A percentile compares a stretch with the other conserved stretches of the same genome.
Conservation (phyloP, 92 coral and sea anemone genomes). For the Zoanthus gigantus region DNA sequence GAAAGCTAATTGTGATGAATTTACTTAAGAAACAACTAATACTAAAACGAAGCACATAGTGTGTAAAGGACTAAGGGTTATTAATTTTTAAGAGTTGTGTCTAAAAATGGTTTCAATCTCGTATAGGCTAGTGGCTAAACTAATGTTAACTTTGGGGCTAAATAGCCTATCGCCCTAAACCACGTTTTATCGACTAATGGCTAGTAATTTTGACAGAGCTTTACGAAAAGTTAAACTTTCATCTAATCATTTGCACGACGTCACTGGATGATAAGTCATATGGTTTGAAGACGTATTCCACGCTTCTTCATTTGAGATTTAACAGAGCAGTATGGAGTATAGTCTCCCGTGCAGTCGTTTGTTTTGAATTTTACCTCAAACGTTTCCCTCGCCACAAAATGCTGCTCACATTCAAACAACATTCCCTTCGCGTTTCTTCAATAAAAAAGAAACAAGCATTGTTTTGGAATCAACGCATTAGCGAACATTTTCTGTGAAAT, state of each 20-base stretch:
- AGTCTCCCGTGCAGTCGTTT: background rate
- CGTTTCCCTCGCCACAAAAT: too few relatives aligned
- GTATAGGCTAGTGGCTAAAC: background rate
- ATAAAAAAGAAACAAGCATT: too few relatives aligned
- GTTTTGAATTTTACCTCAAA: too few relatives aligned
- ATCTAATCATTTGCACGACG: too few relatives aligned
- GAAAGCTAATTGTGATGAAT: slow-evolving; percentile 29
- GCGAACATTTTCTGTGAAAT: too few relatives aligned
- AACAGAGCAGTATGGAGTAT: background rate
- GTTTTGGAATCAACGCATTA: too few relatives aligned
- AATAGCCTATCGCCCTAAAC: background rate
- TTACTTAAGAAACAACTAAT: slow-evolving; percentile 2
- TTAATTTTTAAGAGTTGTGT: background rate
- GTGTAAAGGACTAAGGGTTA: background rate
- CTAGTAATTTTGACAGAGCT: background rate
- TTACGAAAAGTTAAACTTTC: background rate
- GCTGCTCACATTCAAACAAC: too few relatives aligned
- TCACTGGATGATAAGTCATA: too few relatives aligned
- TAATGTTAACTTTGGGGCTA: too few relatives aligned
- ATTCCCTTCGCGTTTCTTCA: too few relatives aligned
- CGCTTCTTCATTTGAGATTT: background rate
- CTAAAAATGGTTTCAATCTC: background rate
- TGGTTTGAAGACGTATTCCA: too few relatives aligned
- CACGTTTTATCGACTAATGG: background rate
- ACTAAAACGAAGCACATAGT: background rate